Evolutionary conservation across 1,140 invertebrate species (phyloP).

Genomic region (Zaprionus ghesquierei): DNA sequence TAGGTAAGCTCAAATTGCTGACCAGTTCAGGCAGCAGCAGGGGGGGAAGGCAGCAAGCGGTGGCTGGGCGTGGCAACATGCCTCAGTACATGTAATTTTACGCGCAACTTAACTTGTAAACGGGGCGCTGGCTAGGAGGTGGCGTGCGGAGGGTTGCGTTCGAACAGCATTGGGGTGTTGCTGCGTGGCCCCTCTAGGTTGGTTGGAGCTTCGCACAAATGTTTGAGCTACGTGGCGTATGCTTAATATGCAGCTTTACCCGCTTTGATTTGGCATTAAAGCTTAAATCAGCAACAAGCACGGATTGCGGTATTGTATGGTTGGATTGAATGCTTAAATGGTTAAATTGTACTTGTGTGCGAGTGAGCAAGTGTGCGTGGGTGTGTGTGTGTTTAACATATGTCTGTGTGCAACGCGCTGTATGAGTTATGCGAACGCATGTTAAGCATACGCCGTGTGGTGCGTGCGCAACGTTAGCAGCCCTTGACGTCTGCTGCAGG

Average conservation of each 20-base stretch:
- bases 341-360: conserved; percentile 11
- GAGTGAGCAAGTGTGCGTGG: not conserved
- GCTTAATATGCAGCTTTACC: conserved; percentile 59
- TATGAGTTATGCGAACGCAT: conserved; percentile 48
- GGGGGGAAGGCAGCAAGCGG: not conserved
- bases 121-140: conserved; percentile 4
- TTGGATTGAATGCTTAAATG: conserved; percentile 25
- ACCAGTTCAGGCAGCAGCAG: conserved; percentile 46
- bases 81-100: conserved; percentile 77
- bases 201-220: conserved; percentile 45
- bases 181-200: not conserved
- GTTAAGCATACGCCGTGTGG: conserved; percentile 54
- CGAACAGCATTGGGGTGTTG: not conserved
- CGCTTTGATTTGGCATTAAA: conserved; percentile 72
- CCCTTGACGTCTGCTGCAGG: not conserved
- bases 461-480: not conserved
- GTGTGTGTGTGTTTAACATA: not conserved
- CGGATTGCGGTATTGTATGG: conserved; percentile 24
- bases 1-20: conserved; percentile 66
- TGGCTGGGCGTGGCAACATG: conserved; percentile 56
- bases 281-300: conserved; percentile 56
- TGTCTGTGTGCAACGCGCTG: conserved; percentile 22
- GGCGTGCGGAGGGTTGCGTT: no score
- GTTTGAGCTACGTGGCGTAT: conserved; percentile 73
- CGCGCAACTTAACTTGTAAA: conserved; percentile 79